These are phyloP conservation scores for Catotricha subobsoleta DNA, from an alignment of 2,888 invertebrate genomes.

Conservation along the genomic window DNA sequence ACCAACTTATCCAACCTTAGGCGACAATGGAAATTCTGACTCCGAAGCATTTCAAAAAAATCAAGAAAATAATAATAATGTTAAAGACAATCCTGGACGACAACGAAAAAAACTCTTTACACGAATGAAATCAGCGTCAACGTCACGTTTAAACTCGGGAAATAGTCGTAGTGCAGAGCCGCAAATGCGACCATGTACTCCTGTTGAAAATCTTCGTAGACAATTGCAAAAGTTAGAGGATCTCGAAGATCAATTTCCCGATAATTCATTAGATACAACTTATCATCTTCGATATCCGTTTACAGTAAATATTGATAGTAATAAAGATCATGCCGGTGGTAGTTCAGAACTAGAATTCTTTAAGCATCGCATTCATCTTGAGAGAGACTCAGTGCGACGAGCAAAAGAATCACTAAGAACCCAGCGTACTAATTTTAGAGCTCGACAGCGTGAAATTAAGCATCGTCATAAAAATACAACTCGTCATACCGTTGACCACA, in stretches of 20 bases:
- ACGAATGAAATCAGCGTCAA: conserved; percentile 49
- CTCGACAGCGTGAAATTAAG: conserved; percentile 39
- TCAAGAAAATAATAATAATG: conserved; percentile 31
- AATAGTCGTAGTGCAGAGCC: neutral
- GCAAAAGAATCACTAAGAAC: conserved; percentile 58
- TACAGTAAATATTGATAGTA: conserved; percentile 12
- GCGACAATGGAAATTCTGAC: conserved; percentile 28
- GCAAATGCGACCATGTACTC: conserved; percentile 41
- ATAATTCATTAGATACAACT: conserved; percentile 47
- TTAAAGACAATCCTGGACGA: conserved; percentile 31
- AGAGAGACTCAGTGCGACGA: conserved; percentile 63
- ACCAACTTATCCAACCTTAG: conserved; percentile 15
- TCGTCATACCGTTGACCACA: conserved; percentile 23
- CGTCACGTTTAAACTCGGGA: conserved; percentile 42
- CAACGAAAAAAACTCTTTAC: conserved; percentile 49
- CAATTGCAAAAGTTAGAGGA: conserved; percentile 67
- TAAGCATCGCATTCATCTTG: conserved; percentile 61
- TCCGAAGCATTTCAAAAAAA: conserved; percentile 27
- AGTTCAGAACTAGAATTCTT: conserved; percentile 65
- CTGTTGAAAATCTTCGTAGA: conserved; percentile 59
- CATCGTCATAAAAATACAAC: conserved; percentile 24
- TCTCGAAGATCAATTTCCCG: conserved; percentile 63
- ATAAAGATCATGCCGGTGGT: conserved; percentile 25
- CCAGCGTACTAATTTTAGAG: conserved; percentile 47
- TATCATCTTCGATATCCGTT: conserved; percentile 69